Percentiles rank a stretch among this genome's conserved stretches.
These are phyloP conservation scores for Trimorus sp. DNA, from an alignment of 2,888 invertebrate species.

Conservation along the genomic window DNA sequence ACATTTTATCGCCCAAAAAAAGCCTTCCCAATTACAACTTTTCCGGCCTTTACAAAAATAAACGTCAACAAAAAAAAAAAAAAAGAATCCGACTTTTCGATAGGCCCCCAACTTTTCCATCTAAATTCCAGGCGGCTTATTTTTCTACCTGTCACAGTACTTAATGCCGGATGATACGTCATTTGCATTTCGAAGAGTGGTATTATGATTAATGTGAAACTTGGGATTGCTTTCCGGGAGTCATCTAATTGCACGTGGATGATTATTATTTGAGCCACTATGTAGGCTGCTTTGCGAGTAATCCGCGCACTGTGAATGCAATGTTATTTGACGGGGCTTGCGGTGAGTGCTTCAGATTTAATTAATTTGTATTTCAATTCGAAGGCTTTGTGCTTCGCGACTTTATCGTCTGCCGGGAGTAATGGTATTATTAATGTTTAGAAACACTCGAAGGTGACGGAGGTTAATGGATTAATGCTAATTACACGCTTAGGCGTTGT, in stretches of 20 bases:
- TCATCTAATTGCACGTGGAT: conserved; percentile 29
- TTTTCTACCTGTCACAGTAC: conserved; percentile 20
- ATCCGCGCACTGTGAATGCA: neutral
- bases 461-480: too few species aligned
- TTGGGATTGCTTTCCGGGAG: conserved; percentile 22
- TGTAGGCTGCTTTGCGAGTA: conserved; percentile 12
- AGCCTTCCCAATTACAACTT: too few species aligned
- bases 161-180: conserved; percentile 20
- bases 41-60: too few species aligned
- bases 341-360: conserved; percentile 2
- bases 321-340: conserved; percentile 14
- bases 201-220: conserved; percentile 19
- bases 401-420: too few species aligned
- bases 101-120: neutral
- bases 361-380: too few species aligned
- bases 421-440: too few species aligned
- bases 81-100: neutral
- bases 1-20: too few species aligned
- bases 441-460: too few species aligned
- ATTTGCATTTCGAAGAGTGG: neutral
- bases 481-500: too few species aligned
- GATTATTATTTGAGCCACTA: conserved; percentile 18
- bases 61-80: neutral
- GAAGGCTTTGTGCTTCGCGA: too few species aligned
- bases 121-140: conserved; percentile 1